Conservation (phyloP, 2,888 invertebrate species). For the Tipula unca region DNA sequence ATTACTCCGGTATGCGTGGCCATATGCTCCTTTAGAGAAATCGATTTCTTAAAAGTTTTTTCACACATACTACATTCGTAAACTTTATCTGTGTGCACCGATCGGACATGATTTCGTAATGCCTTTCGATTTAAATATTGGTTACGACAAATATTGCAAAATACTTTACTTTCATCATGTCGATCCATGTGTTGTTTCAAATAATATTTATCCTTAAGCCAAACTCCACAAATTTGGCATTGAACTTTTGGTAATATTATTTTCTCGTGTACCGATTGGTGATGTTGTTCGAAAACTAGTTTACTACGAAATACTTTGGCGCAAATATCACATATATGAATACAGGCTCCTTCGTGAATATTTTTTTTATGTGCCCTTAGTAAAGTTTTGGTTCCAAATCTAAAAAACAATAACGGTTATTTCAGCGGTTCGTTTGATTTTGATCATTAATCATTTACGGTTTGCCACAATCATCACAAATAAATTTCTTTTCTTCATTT, state of each 20-base stretch:
- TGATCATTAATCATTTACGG: slow-evolving; percentile 25
- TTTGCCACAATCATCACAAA: slow-evolving; percentile 35
- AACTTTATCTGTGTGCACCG: slow-evolving; percentile 36
- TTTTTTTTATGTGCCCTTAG: slow-evolving; percentile 34
- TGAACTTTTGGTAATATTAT: slow-evolving; percentile 35
- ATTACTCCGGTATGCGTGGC: slow-evolving; percentile 40
- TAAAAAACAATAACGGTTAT: slow-evolving; percentile 24
- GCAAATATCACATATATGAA: slow-evolving; percentile 31
- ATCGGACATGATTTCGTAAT: slow-evolving; percentile 36
- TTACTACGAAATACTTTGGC: slow-evolving; percentile 38
- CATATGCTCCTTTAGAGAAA: slow-evolving; percentile 36
- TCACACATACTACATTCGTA: slow-evolving; percentile 37
- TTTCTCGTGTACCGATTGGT: slow-evolving; percentile 32
- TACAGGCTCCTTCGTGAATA: slow-evolving; percentile 1
- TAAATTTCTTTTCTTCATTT: slow-evolving; percentile 27
- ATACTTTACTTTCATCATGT: slow-evolving; percentile 33
- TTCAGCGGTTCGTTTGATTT: not conserved
- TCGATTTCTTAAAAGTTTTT: slow-evolving; percentile 35
- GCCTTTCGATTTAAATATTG: slow-evolving; percentile 28
- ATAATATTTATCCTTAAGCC: slow-evolving; percentile 37
- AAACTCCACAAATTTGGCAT: slow-evolving; percentile 37
- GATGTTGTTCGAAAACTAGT: slow-evolving; percentile 35
- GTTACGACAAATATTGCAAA: slow-evolving; percentile 37
- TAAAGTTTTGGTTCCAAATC: slow-evolving; percentile 34
- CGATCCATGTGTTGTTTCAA: slow-evolving; percentile 37